These are phyloP conservation scores for Drosophila emarginata DNA, from an alignment of 2,888 invertebrate genomes.

Conservation along the genomic window DNA sequence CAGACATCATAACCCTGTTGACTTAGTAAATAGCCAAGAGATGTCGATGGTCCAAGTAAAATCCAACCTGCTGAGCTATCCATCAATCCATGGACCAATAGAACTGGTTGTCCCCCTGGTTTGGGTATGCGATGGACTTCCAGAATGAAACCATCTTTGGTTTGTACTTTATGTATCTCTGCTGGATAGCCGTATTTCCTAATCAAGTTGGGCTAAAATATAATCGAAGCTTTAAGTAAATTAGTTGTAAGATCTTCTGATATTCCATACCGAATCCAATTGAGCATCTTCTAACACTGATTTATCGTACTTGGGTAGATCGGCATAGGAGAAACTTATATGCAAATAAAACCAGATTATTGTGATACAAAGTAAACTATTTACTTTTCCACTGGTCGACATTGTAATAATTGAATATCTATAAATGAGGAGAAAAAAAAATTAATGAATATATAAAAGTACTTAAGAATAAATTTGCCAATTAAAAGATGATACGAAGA, in stretches of 20 bases:
- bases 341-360: not conserved
- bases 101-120: slow-evolving; percentile 83
- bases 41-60: slow-evolving; percentile 86
- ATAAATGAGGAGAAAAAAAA: too few species aligned
- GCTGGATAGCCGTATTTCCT: slow-evolving; percentile 85
- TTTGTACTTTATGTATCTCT: slow-evolving; percentile 86
- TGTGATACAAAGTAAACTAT: not conserved
- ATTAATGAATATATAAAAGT: not conserved
- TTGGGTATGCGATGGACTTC: slow-evolving; percentile 87
- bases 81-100: slow-evolving; percentile 88
- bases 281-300: not conserved
- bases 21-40: slow-evolving; percentile 84
- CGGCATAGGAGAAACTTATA: not conserved
- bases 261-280: not conserved
- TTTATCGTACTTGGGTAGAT: not conserved
- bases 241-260: not conserved
- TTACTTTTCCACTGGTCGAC: not conserved
- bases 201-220: slow-evolving; percentile 62
- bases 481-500: not conserved
- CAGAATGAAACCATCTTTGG: slow-evolving; percentile 90
- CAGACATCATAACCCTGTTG: slow-evolving; percentile 85
- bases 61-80: slow-evolving; percentile 88
- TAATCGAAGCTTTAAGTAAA: not conserved
- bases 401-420: not conserved
- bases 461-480: not conserved